Percentiles rank a stretch among this genome's conserved stretches.
Conservation (phyloP, 2,113 vertebrate species). For the Stigmatopora argus region DNA sequence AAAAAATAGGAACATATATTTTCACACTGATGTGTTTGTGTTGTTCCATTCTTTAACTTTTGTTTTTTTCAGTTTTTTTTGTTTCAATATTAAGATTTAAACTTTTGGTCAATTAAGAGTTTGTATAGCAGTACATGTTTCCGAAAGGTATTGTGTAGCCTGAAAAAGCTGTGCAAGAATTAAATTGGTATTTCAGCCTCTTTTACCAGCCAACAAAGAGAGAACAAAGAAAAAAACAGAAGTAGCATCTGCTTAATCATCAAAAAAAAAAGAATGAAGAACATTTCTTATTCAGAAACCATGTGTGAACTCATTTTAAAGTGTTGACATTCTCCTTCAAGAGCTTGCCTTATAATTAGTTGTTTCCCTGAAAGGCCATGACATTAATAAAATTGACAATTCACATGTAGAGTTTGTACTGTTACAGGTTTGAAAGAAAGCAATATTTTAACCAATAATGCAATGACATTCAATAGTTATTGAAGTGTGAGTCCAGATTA, state of each 20-base stretch:
- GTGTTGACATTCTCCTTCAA: slow-evolving; percentile 63
- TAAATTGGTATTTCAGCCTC: slow-evolving; percentile 32
- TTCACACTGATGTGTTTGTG: neutral
- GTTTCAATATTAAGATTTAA: neutral
- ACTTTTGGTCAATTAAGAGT: neutral
- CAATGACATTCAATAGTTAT: slow-evolving; percentile 62
- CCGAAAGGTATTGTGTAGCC: neutral
- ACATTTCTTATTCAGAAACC: slow-evolving; percentile 32
- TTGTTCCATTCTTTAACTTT: neutral
- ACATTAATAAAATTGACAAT: slow-evolving; percentile 72
- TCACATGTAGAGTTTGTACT: slow-evolving; percentile 60
- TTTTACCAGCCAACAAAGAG: slow-evolving; percentile 44
- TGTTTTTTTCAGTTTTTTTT: slow-evolving; percentile 27
- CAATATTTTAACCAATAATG: slow-evolving; percentile 57
- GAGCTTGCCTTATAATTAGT: slow-evolving; percentile 65
- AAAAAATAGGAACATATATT: neutral
- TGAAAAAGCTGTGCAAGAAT: neutral
- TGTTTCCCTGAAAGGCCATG: slow-evolving; percentile 66
- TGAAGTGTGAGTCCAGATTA: slow-evolving; percentile 41
- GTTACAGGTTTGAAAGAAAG: slow-evolving; percentile 52
- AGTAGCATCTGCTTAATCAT: slow-evolving; percentile 53
- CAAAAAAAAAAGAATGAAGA: slow-evolving; percentile 8
- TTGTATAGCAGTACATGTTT: neutral
- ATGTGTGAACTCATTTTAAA: slow-evolving; percentile 49
- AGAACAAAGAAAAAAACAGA: slow-evolving; percentile 24